Evolutionary conservation across 2,888 invertebrate species (phyloP), one percentile per base, ranked within the genome.

Genomic region (Clunio marinus): DNA sequence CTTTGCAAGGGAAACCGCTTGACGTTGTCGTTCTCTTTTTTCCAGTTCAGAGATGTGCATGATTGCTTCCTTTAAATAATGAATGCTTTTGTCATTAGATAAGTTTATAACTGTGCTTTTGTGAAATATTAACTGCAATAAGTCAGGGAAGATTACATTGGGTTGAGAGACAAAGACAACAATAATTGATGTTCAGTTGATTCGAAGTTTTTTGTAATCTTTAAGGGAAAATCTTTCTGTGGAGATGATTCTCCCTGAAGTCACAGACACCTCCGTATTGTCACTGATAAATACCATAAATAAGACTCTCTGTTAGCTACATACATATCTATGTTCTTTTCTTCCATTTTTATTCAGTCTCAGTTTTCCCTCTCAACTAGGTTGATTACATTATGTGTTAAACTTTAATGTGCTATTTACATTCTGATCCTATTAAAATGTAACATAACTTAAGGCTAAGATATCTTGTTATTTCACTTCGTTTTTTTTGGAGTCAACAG

Each of bases 341-440:
- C n/a, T n/a, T n/a, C n/a, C n/a, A n/a, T n/a, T n/a, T n/a, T n/a
- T n/a, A n/a, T n/a, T n/a, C n/a, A n/a, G 45, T 10, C n/a, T 45
- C 45, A 7, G 15, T 45, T 45, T 45, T 32, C 35, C 35, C 35
- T 5, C 35, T 32, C 35, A 32, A 32, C 45, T 45, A 45, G 45
- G 45, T 45, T 15, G 45, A 45, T 45, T 45, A 45, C 45, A 45
- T 45, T 45, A 45, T 45, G 45, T 15, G 5, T 15, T 15, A 7
- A n/a, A 45, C 45, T 32, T 32, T 32, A 32, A 32, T 32, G 35
- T 32, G 45, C 45, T 15, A 45, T 45, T 32, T 45, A 45, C 45
- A 45, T 45, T 45, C 45, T 45, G 45, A 45, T 45, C 45, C 45
- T 15, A 45, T 45, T 45, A 45, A 45, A 7, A 15, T 45, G 45